These are phyloP conservation scores for crab-eating macaque (Macaca fascicularis) DNA, from an alignment of 2,113 vertebrate genomes.

Conservation along the genomic window T2T-MFA8v1.1 NC_088389.1:108348001-108348500, in stretches of 20 bases:
- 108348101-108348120: no score
- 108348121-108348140: no score
- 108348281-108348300: not conserved
- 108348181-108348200: no score
- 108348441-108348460: not conserved
- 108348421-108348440: not conserved
- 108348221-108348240: no score
- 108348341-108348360: not conserved
- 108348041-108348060: not conserved
- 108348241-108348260: not conserved
- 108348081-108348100: no score
- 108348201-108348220: no score
- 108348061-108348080: no score
- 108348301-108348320: not conserved
- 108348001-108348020: not conserved
- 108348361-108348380: not conserved
- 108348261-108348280: not conserved
- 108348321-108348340: not conserved
- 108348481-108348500: not conserved
- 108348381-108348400: not conserved
- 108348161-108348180: no score
- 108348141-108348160: no score
- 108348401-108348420: not conserved
- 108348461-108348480: not conserved
- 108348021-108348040: not conserved